Conservation (phyloP, 2,888 invertebrate species). For the Diarsia dahlii region DNA sequence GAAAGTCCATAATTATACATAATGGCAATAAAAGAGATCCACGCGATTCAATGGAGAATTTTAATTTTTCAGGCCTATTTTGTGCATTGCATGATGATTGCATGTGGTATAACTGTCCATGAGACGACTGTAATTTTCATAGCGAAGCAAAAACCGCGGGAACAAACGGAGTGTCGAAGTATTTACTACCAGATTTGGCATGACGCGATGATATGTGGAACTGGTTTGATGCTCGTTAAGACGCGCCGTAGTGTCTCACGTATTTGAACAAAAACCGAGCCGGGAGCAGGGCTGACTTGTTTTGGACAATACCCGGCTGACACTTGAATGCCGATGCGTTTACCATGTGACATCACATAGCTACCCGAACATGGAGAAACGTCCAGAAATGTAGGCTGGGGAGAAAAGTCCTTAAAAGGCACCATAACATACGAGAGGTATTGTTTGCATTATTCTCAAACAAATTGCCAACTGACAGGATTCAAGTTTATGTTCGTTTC, state of each 20-base stretch:
- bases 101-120: conserved; percentile 49
- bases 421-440: conserved; percentile 47
- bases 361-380: conserved; percentile 64
- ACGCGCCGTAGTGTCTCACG: conserved; percentile 87
- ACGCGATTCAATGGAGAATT: conserved; percentile 44
- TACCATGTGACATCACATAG: conserved; percentile 76
- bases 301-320: conserved; percentile 86
- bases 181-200: conserved; percentile 86
- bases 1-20: conserved; percentile 84
- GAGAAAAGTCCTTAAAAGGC: conserved; percentile 57
- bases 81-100: conserved; percentile 15
- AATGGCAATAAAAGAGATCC: conserved; percentile 67
- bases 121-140: conserved; percentile 50
- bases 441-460: conserved; percentile 48
- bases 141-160: conserved; percentile 74
- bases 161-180: conserved; percentile 78
- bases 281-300: conserved; percentile 82
- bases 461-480: conserved; percentile 44
- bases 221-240: conserved; percentile 88
- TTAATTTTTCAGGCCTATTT: conserved; percentile 58
- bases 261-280: conserved; percentile 84
- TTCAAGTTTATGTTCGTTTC: conserved; percentile 19
- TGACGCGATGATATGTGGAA: conserved; percentile 85
- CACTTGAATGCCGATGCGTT: conserved; percentile 87
- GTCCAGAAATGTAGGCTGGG: conserved; percentile 65